These are phyloP conservation scores for Platyura marginata DNA, from an alignment of 1,140 invertebrate genomes.

Conservation along the genomic window DNA sequence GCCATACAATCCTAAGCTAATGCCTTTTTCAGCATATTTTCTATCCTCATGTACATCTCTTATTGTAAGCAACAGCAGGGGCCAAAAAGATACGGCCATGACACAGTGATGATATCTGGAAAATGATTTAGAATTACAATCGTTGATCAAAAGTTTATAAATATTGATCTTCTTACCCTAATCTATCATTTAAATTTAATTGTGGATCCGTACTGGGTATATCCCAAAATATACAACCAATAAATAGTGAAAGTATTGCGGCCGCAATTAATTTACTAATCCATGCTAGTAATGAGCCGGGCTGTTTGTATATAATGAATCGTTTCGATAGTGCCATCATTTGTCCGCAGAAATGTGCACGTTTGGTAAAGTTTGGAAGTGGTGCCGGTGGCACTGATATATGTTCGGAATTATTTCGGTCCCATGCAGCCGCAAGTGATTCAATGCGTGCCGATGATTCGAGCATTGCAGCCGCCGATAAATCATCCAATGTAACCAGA, in stretches of 20 bases:
- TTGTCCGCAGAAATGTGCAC: conserved; percentile 27
- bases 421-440: conserved; percentile 58
- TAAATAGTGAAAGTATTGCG: conserved; percentile 57
- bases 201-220: conserved; percentile 54
- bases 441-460: conserved; percentile 87
- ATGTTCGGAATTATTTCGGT: conserved; percentile 24
- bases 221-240: conserved; percentile 82
- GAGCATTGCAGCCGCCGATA: conserved; percentile 81
- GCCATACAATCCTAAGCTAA: conserved; percentile 59
- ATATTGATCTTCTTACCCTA: too few species aligned
- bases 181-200: conserved; percentile 49
- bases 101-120: conserved; percentile 56
- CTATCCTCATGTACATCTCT: conserved; percentile 47
- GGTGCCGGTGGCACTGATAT: conserved; percentile 20
- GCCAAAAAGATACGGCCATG: conserved; percentile 57
- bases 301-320: conserved; percentile 61
- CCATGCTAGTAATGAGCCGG: conserved; percentile 63
- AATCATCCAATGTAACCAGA: conserved; percentile 77
- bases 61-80: conserved; percentile 47
- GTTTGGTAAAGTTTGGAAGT: conserved; percentile 19
- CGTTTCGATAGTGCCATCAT: conserved; percentile 17
- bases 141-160: too few species aligned
- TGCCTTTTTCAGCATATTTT: conserved; percentile 53
- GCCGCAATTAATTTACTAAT: conserved; percentile 57
- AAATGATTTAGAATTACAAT: neutral